Evolutionary conservation across 1,140 invertebrate species (phyloP).

Genomic region (Doryteuthis pealeii): DNA sequence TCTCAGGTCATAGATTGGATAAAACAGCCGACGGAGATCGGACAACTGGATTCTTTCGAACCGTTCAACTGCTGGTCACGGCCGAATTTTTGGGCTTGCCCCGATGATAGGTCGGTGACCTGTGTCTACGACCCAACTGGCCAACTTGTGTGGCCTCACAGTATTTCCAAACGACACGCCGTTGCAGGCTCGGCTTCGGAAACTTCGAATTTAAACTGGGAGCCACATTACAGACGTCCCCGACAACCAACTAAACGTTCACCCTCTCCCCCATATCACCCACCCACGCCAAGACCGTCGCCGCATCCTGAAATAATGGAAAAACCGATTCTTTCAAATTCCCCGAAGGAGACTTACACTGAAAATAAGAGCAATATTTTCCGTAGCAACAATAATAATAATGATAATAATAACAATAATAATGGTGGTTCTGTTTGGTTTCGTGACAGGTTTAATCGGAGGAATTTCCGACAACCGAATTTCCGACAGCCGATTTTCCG

Average conservation of each 20-base stretch:
- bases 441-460: no score
- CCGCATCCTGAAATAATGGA: not conserved
- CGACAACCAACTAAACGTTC: not conserved
- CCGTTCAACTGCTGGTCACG: slow-evolving; percentile 24
- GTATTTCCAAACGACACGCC: not conserved
- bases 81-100: not conserved
- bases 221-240: not conserved
- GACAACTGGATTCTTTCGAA: slow-evolving; percentile 3
- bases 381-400: no score
- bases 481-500: not conserved
- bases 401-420: no score
- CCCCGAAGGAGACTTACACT: no score
- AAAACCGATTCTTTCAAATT: no score
- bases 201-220: not conserved
- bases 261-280: not conserved
- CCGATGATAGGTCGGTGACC: not conserved
- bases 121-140: not conserved
- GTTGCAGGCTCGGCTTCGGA: not conserved
- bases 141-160: not conserved
- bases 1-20: slow-evolving; percentile 39
- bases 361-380: no score
- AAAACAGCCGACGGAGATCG: slow-evolving; percentile 59
- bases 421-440: no score
- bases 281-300: not conserved
- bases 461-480: not conserved